Evolutionary conservation across 2,113 vertebrate genomes (phyloP), one percentile per base, ranked within the genome.

Genomic region (Hemiscyllium ocellatum): DNA sequence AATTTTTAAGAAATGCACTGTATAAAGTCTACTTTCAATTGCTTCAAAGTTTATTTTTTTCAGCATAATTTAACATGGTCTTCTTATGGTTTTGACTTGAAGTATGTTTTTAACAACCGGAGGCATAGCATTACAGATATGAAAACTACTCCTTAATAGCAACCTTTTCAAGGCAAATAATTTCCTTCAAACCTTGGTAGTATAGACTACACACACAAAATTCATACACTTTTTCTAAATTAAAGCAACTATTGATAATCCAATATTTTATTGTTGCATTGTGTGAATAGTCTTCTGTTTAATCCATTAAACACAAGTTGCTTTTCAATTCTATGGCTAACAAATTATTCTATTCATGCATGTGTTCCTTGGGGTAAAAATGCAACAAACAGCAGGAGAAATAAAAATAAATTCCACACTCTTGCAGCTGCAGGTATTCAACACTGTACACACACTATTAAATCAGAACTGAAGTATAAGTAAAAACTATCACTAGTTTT

Each of bases 171-270:
- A 83, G n/a, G 80, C 80, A 83, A 83, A 83, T 83, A 17, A 37
- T 83, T 83, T 83, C 80, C 80, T 42, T 17, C 37, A 42, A 83
- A 15, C 15, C 80, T 83, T 83, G 80, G 80, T 19, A 42, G 37
- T 19, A 37, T 42, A 83, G 80, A 4, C 37, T 42, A 83, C 13
- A 83, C 78, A 76, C 26, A 80, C 17, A 33, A 80, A 37, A 3
- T 83, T 42, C 7, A 37, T 83, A 17, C 80, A 83, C 17, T 83
- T 83, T 42, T 6, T 42, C 37, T 83, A 83, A 83, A 83, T 83
- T 83, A 83, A 83, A 83, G 80, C 80, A 83, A 5, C 80, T 42
- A 83, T 83, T 83, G 80, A 83, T 83, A 83, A 83, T 42, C 80
- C 17, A 83, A 83, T 83, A 80, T 83, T 83, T 83, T 42, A 42